These are phyloP conservation scores for Eonycteris spelaea DNA, from an alignment of 2,113 vertebrate genomes.

Conservation along the genomic window DNA sequence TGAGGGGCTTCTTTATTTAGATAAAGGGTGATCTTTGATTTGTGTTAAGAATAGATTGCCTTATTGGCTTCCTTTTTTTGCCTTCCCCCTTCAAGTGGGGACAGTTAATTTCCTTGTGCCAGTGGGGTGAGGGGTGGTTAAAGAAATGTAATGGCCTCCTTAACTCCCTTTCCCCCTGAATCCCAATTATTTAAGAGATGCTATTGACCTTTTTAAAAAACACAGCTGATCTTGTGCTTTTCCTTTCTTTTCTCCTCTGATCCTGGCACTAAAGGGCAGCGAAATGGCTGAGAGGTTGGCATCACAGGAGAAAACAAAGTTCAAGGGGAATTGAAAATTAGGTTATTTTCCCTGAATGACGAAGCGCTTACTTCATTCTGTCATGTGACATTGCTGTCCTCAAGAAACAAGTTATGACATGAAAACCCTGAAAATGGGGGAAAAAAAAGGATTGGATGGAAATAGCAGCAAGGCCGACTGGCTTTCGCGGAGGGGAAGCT, in stretches of 20 bases:
- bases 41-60: not conserved
- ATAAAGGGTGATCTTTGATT: not conserved
- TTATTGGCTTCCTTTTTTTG: not conserved
- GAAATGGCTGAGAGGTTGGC: slow-evolving; percentile 19
- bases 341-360: slow-evolving; percentile 17
- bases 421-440: not conserved
- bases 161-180: not conserved
- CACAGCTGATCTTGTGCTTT: not conserved
- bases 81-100: not conserved
- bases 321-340: slow-evolving; percentile 51
- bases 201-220: not conserved
- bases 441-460: not conserved
- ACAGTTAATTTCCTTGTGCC: not conserved
- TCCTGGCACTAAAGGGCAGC: slow-evolving; percentile 18
- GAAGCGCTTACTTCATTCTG: not conserved
- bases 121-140: not conserved
- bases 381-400: not conserved
- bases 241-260: not conserved
- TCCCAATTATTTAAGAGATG: not conserved
- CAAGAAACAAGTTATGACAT: not conserved
- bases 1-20: not conserved
- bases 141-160: not conserved
- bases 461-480: not conserved
- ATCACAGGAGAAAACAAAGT: slow-evolving; percentile 48
- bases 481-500: not conserved